phyloP scores from a whole-genome alignment of 2,888 invertebrate genomes.

The Schizotus pectinicornis region DNA sequence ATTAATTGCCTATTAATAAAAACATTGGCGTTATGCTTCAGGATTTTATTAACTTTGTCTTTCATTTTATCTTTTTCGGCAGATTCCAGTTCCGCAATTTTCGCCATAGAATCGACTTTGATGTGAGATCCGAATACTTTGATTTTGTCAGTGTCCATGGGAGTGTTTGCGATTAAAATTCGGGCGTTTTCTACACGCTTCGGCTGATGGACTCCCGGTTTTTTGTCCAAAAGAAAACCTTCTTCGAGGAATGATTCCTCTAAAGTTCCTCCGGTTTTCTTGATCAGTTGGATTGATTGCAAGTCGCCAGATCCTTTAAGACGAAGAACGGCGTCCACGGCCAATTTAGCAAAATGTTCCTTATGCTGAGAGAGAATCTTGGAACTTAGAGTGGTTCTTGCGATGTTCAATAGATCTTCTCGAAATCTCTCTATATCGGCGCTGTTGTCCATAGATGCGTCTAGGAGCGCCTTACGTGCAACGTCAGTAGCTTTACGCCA shows the following conservation, averaged over 20 bases:
- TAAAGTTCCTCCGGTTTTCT: conserved; percentile 92
- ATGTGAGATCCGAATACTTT: conserved; percentile 98
- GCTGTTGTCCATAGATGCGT: conserved; percentile 83
- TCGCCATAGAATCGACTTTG: conserved; percentile 89
- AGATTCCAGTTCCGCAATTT: conserved; percentile 95
- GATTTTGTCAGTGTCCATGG: conserved; percentile 99
- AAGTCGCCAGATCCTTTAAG: conserved; percentile 95
- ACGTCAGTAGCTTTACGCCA: conserved; percentile 89
- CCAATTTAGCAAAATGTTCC: conserved; percentile 92
- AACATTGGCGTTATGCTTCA: conserved; percentile 94
- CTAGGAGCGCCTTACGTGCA: conserved; percentile 81
- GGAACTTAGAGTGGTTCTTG: conserved; percentile 94
- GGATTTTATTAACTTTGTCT: conserved; percentile 96
- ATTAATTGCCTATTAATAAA: conserved; percentile 99
- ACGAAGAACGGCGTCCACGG: conserved; percentile 94
- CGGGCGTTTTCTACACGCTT: conserved; percentile 93
- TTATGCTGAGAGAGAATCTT: conserved; percentile 98
- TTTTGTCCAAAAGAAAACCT: conserved; percentile 94
- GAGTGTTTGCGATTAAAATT: conserved; percentile 98
- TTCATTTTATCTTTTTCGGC: conserved; percentile 99
- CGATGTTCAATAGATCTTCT: conserved; percentile 93
- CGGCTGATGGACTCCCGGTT: conserved; percentile 97
- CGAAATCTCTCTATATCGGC: conserved; percentile 78
- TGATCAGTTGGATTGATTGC: conserved; percentile 93
- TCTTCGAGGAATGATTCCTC: conserved; percentile 96